Percentiles rank a stretch among this genome's conserved stretches.
These are phyloP conservation scores for Drosophila biarmipes DNA, from an alignment of 1,140 invertebrate species.

Conservation along the genomic window DNA sequence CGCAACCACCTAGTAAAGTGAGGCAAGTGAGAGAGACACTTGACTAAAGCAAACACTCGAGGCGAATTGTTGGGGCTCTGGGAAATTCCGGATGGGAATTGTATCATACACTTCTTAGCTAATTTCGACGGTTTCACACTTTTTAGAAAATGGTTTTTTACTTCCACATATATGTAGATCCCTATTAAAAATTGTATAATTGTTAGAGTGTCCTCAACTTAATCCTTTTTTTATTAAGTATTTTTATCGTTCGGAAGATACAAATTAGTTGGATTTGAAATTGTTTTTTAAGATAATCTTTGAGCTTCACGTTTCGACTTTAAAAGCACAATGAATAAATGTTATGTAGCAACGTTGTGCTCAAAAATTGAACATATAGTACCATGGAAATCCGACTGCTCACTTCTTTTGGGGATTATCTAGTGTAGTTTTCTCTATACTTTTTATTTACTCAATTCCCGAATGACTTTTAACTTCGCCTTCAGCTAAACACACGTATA, in stretches of 20 bases:
- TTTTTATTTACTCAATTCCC: conserved; percentile 1
- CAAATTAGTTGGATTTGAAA: too few species aligned
- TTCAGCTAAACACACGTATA: conserved; percentile 6
- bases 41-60: conserved; percentile 38
- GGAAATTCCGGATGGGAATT: background rate
- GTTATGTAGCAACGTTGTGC: too few species aligned
- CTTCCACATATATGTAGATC: too few species aligned
- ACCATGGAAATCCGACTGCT: background rate
- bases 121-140: background rate
- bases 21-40: conserved; percentile 22
- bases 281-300: too few species aligned
- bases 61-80: conserved; percentile 24
- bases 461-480: conserved; percentile 28
- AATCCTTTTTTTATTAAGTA: too few species aligned
- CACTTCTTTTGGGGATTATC: too few species aligned
- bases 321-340: too few species aligned
- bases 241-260: too few species aligned
- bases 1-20: conserved; percentile 23
- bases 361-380: background rate
- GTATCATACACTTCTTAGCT: background rate
- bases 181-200: background rate
- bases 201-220: background rate
- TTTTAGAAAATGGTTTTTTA: background rate
- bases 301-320: too few species aligned
- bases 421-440: background rate